Evolutionary conservation across 2,797 vertebrate species (phyloP).

Genomic region (Chaetodon trifasciatus): DNA sequence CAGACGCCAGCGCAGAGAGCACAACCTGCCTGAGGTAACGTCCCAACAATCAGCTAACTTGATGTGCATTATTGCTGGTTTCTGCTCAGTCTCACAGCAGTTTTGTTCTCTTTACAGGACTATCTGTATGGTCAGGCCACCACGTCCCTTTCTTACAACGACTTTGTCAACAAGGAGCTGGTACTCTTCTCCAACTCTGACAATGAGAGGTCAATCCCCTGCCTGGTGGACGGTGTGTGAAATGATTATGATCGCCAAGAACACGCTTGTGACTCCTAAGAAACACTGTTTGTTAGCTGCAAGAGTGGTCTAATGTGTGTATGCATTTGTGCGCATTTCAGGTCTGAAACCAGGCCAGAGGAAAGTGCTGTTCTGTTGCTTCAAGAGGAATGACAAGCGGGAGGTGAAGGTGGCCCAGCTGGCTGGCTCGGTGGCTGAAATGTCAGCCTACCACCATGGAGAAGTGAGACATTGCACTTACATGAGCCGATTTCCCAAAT

Average conservation of each 20-base stretch:
- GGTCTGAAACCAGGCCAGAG: conserved; percentile 98
- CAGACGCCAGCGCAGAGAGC: conserved; percentile 92
- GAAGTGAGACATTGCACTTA: conserved; percentile 85
- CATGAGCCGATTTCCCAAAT: neutral
- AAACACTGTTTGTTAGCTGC: neutral
- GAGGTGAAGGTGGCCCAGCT: conserved; percentile 99
- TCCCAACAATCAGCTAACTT: neutral
- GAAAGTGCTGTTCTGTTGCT: conserved; percentile 96
- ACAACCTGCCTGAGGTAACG: conserved; percentile 93
- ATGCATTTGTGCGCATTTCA: conserved; percentile 63
- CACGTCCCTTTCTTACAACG: conserved; percentile 92
- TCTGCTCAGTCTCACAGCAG: neutral
- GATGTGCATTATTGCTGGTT: neutral
- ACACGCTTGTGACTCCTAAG: neutral
- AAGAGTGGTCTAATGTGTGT: neutral
- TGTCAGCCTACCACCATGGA: conserved; percentile 98
- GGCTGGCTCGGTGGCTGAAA: conserved; percentile 98
- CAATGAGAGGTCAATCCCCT: conserved; percentile 97
- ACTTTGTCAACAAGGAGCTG: conserved; percentile 98
- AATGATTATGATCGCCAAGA: neutral
- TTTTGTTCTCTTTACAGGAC: conserved; percentile 82
- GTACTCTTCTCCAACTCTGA: conserved; percentile 98
- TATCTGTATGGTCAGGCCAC: conserved; percentile 93
- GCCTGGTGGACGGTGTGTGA: conserved; percentile 94
- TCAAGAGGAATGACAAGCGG: conserved; percentile 96